Evolutionary conservation across 2,888 invertebrate species (phyloP), one percentile per base, ranked within the genome.

Genomic region (Amblyteles armatorius): DNA sequence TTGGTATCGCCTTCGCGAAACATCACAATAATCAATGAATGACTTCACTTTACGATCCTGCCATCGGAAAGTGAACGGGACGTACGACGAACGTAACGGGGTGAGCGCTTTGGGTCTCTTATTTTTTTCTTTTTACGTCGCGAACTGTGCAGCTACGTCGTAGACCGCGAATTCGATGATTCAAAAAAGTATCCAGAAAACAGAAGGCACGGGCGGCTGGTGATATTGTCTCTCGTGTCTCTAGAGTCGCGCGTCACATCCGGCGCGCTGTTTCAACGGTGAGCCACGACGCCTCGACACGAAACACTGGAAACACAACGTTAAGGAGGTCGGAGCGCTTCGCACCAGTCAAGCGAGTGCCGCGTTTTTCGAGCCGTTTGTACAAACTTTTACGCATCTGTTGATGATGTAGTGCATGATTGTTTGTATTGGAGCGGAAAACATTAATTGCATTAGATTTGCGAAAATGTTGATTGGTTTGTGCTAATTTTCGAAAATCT

Each of bases 21-120:
- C 93, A 93, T 94, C 92, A 93, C 93, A 93, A 93, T 91, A 89
- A 92, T 90, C 91, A 93, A 91, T 90, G 87, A 90, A 88, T 90
- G 88, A 91, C 92, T 91, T 91, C 88, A 90, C 91, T 90, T 87
- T 89, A 89, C 89, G 91, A 90, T 90, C 90, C 90, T 91, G 89
- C 90, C 91, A 88, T 90, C 86, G 88, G 88, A 87, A 87, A 88
- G 81, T 85, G 86, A 87, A 86, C 87, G 86, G 79, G 60, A 77
- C 80, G 74, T 63, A 79, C 81, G 81, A 82, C 79, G 79, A 85
- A 67, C 80, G 52, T 22, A 82, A 85, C 80, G 85, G 80, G 85
- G 79, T 82, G 79, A 84, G 79, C 68, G 79, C 68, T 60, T 50
- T 50, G 69, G 50, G 63, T 60, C 79, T 63, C 68, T 83, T 73